These are phyloP conservation scores for Scaptomyza parva DNA, from an alignment of 2,888 invertebrate genomes.

Conservation along the genomic window DNA sequence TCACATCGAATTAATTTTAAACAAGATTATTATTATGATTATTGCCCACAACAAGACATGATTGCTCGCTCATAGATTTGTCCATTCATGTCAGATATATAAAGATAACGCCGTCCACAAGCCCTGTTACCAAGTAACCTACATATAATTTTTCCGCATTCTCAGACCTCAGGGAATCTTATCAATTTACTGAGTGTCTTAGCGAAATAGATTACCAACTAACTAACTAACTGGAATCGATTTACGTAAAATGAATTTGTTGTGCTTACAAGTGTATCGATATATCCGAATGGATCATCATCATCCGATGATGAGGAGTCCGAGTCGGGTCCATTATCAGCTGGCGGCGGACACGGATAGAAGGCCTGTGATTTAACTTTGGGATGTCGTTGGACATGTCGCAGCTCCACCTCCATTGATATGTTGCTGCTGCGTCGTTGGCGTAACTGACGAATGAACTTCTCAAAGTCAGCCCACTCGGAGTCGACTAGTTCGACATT, in stretches of 20 bases:
- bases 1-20: slow-evolving; percentile 22
- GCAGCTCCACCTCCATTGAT: slow-evolving; percentile 83
- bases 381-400: slow-evolving; percentile 77
- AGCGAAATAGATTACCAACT: slow-evolving; percentile 34
- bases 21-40: slow-evolving; percentile 14
- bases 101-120: slow-evolving; percentile 46
- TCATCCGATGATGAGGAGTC: slow-evolving; percentile 81
- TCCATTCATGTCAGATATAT: slow-evolving; percentile 48
- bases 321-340: slow-evolving; percentile 82
- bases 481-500: slow-evolving; percentile 84
- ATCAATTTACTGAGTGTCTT: slow-evolving; percentile 31
- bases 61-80: slow-evolving; percentile 20
- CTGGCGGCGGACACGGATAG: slow-evolving; percentile 84
- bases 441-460: slow-evolving; percentile 82
- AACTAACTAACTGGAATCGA: background rate
- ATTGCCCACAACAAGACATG: slow-evolving; percentile 32
- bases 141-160: background rate
- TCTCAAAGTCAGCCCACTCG: slow-evolving; percentile 85
- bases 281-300: slow-evolving; percentile 84
- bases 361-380: slow-evolving; percentile 84
- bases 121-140: slow-evolving; percentile 28
- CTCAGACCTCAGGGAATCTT: slow-evolving; percentile 35
- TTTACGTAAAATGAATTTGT: background rate
- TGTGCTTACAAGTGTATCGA: slow-evolving; percentile 84
- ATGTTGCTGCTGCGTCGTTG: slow-evolving; percentile 82